Percentiles rank a stretch among this genome's conserved stretches.
Conservation (phyloP, 2,113 vertebrate species). For the Capra hircus region DNA sequence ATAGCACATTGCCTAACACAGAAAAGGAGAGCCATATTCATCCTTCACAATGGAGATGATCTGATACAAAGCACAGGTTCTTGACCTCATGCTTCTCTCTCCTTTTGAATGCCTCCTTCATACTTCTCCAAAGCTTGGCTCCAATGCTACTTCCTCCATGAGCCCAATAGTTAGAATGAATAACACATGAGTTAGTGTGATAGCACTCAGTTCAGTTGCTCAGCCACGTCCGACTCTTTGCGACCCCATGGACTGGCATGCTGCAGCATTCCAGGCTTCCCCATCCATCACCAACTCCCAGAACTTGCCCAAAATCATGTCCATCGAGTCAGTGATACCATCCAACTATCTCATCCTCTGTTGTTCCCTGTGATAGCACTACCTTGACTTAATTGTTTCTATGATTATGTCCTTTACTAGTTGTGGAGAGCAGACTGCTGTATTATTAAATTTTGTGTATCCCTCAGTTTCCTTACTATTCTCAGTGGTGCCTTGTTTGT, state of each 20-base stretch:
- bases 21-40: not conserved
- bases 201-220: not conserved
- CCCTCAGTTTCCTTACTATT: not conserved
- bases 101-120: not conserved
- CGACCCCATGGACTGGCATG: not conserved
- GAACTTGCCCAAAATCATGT: not conserved
- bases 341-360: not conserved
- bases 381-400: not conserved
- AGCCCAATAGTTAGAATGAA: not conserved
- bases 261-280: not conserved
- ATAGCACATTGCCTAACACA: not conserved
- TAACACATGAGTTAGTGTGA: not conserved
- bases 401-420: not conserved
- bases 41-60: not conserved
- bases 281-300: not conserved
- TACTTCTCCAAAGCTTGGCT: not conserved
- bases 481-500: not conserved
- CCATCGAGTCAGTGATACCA: not conserved
- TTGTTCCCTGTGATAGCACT: fast-evolving
- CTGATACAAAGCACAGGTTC: not conserved
- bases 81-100: not conserved
- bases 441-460: not conserved
- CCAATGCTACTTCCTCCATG: not conserved
- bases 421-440: not conserved
- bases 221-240: not conserved